These are phyloP conservation scores for Irena cyanogastra DNA, from an alignment of 2,113 vertebrate species.

Conservation along the genomic window DNA sequence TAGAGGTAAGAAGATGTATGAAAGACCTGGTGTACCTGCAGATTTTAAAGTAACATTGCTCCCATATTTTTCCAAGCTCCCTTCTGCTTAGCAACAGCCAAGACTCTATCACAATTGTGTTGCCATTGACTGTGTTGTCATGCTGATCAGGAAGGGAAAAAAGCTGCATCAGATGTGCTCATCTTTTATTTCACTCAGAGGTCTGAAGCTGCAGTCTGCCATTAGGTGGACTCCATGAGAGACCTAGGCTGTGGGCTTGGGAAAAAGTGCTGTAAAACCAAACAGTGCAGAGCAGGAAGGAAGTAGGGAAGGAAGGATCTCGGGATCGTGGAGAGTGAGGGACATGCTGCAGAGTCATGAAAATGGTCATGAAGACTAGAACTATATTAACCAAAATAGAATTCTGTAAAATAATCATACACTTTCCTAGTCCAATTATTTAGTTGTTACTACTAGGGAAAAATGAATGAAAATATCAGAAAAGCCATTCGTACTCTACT, in stretches of 20 bases:
- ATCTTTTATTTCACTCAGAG: background rate
- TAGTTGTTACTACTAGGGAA: background rate
- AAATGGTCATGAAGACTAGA: background rate
- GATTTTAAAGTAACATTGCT: background rate
- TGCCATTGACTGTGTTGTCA: background rate
- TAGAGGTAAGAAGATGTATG: background rate
- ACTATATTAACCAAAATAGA: conserved; percentile 21
- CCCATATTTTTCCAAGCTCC: background rate
- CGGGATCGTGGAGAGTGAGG: background rate
- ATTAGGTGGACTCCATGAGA: background rate
- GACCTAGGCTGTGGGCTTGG: background rate
- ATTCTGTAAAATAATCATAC: background rate
- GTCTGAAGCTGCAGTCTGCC: background rate
- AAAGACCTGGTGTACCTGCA: background rate
- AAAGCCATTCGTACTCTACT: background rate
- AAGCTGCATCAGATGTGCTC: background rate
- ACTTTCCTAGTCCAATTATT: background rate
- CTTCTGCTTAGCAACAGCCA: background rate
- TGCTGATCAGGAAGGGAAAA: background rate
- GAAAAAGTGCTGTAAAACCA: background rate
- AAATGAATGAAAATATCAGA: background rate
- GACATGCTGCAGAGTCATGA: background rate
- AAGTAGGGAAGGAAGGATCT: background rate
- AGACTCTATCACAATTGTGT: background rate
- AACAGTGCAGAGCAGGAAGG: background rate